Base-by-base conservation (phyloP, 2,797 vertebrate species). In the Muraenolepis orangiensis region DNA sequence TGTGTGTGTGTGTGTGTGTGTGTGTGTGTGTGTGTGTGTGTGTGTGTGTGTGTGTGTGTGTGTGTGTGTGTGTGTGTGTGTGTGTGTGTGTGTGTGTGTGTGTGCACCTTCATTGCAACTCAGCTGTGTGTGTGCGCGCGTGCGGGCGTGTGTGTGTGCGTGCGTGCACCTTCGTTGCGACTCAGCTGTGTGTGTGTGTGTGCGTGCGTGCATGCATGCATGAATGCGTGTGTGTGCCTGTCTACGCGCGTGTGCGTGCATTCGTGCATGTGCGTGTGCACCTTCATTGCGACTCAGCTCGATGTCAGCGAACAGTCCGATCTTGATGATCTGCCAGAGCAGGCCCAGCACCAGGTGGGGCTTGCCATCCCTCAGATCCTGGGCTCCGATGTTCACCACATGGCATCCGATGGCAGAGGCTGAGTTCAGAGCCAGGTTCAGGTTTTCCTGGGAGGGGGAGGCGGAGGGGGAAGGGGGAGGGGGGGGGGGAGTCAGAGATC, bases 261-360 rank as follows among this genome's bases (percentile, higher is more conserved):
- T 3, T n/a, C 13, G 57, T 64, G 57, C 26, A 23, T 4, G 57
- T 64, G 10, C 46, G 38, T 10, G 10, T 20, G 14, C 90, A 97
- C 97, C 98, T 95, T 98, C 96, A 80, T 99, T 98, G 80, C 95
- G 93, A 91, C 96, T 97, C 87, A 98, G 94, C 85, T 97, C 94
- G 0, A 98, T 99, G 83, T 98, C 95, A 0, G 96, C 96, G 0
- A 99, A 98, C 90, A 99, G 90, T 73, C 98, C 97, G 0, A 99
- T 98, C 93, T 98, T 99, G 83, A 99, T 99, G 73, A 98, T 96
- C 91, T 99, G 97, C 98, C 97, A 99, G 66, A 99, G 95, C 6
- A 99, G 95, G 16, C 97, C 97, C 16, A 99, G 93, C 42, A 97
- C 97, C 89, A 99, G 92, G 84, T 99, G 98, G 28, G 96, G 96